Conservation (phyloP, 2,797 vertebrate species). For the Thaleichthys pacificus region DNA sequence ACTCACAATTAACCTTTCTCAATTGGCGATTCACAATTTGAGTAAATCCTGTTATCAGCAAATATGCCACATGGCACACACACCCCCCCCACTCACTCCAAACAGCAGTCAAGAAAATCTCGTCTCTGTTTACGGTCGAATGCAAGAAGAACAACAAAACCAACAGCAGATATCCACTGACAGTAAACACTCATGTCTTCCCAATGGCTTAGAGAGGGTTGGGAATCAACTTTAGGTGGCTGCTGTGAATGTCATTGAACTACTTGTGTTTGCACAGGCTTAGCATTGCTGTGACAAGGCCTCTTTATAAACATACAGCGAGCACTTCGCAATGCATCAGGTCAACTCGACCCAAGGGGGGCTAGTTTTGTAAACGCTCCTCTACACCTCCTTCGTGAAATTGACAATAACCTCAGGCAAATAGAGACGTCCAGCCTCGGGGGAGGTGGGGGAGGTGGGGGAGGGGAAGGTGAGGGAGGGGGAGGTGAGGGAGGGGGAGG, state of each 20-base stretch:
- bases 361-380: constrained; percentile 40
- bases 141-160: constrained; percentile 75
- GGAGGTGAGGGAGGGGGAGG: too few relatives aligned
- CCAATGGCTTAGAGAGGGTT: constrained; percentile 66
- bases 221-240: constrained; percentile 70
- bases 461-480: too few relatives aligned
- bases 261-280: constrained; percentile 69
- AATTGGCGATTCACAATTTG: constrained; percentile 76
- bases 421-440: constrained; percentile 9
- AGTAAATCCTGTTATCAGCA: constrained; percentile 84
- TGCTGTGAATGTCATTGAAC: constrained; percentile 72
- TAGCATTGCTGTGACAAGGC: constrained; percentile 65
- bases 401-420: constrained; percentile 24
- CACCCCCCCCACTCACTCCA: constrained; percentile 56
- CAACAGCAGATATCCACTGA: constrained; percentile 74
- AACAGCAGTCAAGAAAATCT: constrained; percentile 72
- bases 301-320: constrained; percentile 59
- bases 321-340: constrained; percentile 44
- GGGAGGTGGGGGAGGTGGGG: not conserved
- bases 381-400: constrained; percentile 25
- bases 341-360: constrained; percentile 48
- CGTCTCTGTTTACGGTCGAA: constrained; percentile 70
- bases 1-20: constrained; percentile 81
- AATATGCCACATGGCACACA: constrained; percentile 78
- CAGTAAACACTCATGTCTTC: constrained; percentile 74